Percentiles rank a stretch among this genome's conserved stretches.
Evolutionary conservation across 2,113 vertebrate genomes (phyloP).

Genomic region (Pterocles orientalis): DNA sequence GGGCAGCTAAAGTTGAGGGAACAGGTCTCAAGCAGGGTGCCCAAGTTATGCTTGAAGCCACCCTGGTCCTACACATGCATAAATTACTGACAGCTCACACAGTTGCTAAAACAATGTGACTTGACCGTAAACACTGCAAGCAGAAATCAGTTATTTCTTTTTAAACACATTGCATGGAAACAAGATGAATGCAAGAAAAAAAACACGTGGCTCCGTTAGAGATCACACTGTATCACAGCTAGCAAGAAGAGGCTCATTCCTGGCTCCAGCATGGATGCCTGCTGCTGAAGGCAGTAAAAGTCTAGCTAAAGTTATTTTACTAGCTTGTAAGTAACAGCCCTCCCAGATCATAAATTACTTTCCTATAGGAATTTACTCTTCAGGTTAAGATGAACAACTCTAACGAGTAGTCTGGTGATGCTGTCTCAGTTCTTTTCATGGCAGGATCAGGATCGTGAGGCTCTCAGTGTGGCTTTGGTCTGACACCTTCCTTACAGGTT

Average conservation of each 20-base stretch:
- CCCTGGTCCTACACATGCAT: neutral
- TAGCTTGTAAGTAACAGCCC: constrained; percentile 34
- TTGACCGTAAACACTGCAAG: neutral
- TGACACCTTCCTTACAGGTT: neutral
- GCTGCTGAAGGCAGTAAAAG: constrained; percentile 39
- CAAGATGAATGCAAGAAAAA: constrained; percentile 16
- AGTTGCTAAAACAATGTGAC: neutral
- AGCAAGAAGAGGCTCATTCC: neutral
- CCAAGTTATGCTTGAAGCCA: neutral
- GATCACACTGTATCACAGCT: neutral
- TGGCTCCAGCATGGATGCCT: neutral
- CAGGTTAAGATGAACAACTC: neutral
- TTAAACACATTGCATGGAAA: neutral
- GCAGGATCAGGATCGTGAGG: neutral
- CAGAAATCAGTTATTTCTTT: neutral
- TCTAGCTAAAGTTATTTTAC: constrained; percentile 52
- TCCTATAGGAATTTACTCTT: constrained; percentile 23
- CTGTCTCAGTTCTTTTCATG: neutral
- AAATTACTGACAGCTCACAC: neutral
- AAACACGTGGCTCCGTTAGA: neutral
- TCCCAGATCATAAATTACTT: constrained; percentile 40
- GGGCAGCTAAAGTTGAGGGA: neutral
- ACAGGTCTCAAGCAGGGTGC: neutral
- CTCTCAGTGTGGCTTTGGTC: neutral
- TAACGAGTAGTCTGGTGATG: neutral